Base-by-base conservation (phyloP, 2,797 vertebrate genomes). In the Myotis pilosus region DNA sequence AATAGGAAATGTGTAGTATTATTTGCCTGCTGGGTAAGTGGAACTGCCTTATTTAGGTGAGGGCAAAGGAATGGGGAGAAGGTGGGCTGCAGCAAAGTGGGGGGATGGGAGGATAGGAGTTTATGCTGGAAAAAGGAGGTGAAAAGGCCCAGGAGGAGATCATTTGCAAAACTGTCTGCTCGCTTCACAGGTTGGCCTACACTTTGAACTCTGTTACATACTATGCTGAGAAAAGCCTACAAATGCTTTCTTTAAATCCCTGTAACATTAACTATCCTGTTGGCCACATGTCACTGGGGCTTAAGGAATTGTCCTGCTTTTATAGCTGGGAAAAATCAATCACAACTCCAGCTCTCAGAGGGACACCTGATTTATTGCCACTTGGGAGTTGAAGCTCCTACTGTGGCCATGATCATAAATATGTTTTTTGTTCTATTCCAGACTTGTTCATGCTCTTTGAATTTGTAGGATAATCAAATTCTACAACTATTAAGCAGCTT, bases 281-380 rank as follows among this genome's bases (percentile, higher is more conserved):
- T 74, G 78, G 25, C 47, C 64, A 82, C 16, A 53, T 36, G 47
- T 72, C 62, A 25, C 55, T 55, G 60, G 55, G 82, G 47, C 55
- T 92, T 71, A 94, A 89, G 33, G 55, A 49, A 89, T 64, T 51
- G 74, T 62, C 33, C 36, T 89, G 55, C 60, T 94, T 86, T 92
- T 86, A 44, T 28, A 66, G 19, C 51, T 76, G 81, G 57, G 15
- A 33, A 71, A 82, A 25, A 72, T 66, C 25, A 36, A 72, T 66
- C 25, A 36, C 38, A 62, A n/a, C 23, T 62, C 13, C 41, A 8
- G 8, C 71, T 92, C 36, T 92, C 75, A 86, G 44, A 87, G 80
- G 57, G 60, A 84, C 57, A 76, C 4, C 28, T 41, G 71, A 76
- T 62, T 94, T 76, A 88, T 36, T 60, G 16, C 9, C 3, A 33